Conservation (phyloP, 2,797 vertebrate genomes). For the Catamblyrhynchus diadema region DNA sequence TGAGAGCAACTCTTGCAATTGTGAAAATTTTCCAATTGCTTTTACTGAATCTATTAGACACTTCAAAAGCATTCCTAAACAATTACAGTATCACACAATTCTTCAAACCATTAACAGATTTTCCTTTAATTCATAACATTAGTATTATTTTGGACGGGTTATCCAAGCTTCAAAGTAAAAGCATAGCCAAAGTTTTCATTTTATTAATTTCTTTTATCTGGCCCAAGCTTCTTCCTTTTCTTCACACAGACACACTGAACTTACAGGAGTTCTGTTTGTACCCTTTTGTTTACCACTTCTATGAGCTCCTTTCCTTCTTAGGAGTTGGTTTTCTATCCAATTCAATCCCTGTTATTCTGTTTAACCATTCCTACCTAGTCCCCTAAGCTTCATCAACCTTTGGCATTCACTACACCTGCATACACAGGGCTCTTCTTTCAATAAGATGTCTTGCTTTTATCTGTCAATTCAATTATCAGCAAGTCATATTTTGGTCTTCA, state of each 20-base stretch:
- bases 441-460: background rate
- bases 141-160: background rate
- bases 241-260: background rate
- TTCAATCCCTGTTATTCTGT: background rate
- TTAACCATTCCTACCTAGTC: background rate
- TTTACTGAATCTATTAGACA: background rate
- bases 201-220: background rate
- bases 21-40: background rate
- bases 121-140: background rate
- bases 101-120: background rate
- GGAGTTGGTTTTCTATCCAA: background rate
- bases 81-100: background rate
- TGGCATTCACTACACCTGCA: background rate
- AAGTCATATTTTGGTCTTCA: background rate
- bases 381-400: background rate
- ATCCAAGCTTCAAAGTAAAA: background rate
- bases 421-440: background rate
- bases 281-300: too few relatives aligned
- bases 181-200: background rate
- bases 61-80: background rate
- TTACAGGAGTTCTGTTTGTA: background rate
- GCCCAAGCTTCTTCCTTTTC: background rate
- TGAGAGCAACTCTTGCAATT: background rate
- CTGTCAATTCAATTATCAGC: background rate
- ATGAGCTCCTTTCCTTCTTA: background rate